Conservation (phyloP, 2,888 invertebrate species). For the Lottia gigantea region DNA sequence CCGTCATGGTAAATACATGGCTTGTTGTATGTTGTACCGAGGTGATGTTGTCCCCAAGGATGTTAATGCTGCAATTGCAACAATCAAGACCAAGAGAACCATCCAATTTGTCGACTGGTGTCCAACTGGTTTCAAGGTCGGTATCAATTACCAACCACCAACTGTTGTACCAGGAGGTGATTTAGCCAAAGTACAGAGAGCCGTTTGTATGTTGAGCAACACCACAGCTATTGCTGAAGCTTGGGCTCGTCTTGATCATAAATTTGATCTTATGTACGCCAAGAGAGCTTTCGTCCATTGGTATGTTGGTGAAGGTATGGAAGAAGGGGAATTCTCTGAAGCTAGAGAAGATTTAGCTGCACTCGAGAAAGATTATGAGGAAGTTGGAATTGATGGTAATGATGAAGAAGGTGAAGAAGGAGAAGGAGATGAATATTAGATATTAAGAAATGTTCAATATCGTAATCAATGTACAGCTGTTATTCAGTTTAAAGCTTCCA, state of each 20-base stretch:
- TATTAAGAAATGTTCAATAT: no score
- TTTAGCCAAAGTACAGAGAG: slow-evolving; percentile 72
- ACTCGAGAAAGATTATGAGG: slow-evolving; percentile 57
- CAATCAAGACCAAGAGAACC: slow-evolving; percentile 89
- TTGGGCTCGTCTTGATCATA: slow-evolving; percentile 82
- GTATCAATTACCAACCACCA: slow-evolving; percentile 82
- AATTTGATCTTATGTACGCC: slow-evolving; percentile 84
- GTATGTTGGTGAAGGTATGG: slow-evolving; percentile 71
- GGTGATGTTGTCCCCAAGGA: slow-evolving; percentile 68
- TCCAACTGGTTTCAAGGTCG: slow-evolving; percentile 77
- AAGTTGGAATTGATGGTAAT: slow-evolving; percentile 46
- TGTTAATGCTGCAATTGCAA: slow-evolving; percentile 69
- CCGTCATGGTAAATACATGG: slow-evolving; percentile 77
- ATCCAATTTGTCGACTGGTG: slow-evolving; percentile 76
- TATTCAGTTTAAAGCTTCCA: no score
- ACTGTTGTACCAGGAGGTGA: slow-evolving; percentile 92
- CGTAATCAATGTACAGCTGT: no score
- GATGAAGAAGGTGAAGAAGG: slow-evolving; percentile 42
- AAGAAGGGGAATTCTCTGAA: slow-evolving; percentile 54
- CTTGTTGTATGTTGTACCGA: slow-evolving; percentile 91
- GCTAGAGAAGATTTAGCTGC: slow-evolving; percentile 57
- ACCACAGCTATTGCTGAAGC: slow-evolving; percentile 93
- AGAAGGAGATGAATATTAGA: slow-evolving; percentile 23
- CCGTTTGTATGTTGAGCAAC: slow-evolving; percentile 84
- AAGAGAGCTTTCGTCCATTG: slow-evolving; percentile 90